Base-by-base conservation (phyloP, 2,888 invertebrate genomes). In the Drosophila mulleri region DNA sequence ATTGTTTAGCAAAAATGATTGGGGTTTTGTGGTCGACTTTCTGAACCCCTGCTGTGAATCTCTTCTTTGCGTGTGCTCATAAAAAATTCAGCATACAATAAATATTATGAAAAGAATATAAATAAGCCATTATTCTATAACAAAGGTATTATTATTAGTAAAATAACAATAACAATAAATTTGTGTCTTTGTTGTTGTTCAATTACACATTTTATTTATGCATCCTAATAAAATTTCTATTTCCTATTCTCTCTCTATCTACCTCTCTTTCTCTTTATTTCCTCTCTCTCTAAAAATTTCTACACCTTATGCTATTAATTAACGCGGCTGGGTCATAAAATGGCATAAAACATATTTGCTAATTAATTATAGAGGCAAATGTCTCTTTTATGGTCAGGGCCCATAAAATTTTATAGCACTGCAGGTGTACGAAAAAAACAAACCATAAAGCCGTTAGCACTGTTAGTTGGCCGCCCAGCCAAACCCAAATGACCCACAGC, bases 331-430 rank as follows among this genome's bases (percentile, higher is more conserved):
- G 58, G 52, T 26, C 67, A 59, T 76, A 76, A 78, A 82, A 61
- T 61, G 32, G 42, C 67, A 74, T 82, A 69, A 72, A 63, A 77
- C 66, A 78, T 66, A 78, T 81, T 84, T 82, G 61, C 75, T 82
- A 83, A 83, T 84, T 84, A 78, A 78, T 84, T 84, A 84, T 88
- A 69, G 56, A 56, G 59, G 65, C 53, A 61, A 67, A 52, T 69
- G 58, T 69, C 56, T 67, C 63, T 71, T 83, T 83, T 78, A 78
- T 78, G 72, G 64, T 44, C 48, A 11, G 56, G 8, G 61, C 45
- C 67, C 69, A 83, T 83, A 73, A 83, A 80, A 72, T 67, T 61
- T 68, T 68, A 85, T 84, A 53, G 63, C 69, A 57, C 23, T 69
- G 61, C 71, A 81, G 81, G 65, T 66, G 63, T 56, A 64, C 39